Conservation (phyloP, 2,113 vertebrate genomes). For the Crotalus viridis region DNA sequence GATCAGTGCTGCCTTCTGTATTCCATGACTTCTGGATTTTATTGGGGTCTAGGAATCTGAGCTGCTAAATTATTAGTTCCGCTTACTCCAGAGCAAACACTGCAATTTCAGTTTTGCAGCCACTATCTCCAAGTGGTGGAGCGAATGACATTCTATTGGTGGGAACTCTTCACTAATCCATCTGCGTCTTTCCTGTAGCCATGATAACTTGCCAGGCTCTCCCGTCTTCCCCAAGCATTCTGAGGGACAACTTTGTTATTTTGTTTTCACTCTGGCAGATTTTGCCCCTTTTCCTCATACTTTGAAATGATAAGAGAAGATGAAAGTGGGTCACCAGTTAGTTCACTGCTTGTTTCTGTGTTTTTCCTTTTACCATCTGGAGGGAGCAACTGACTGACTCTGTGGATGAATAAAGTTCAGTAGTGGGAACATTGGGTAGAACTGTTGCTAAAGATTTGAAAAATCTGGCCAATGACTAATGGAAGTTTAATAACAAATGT, state of each 20-base stretch:
- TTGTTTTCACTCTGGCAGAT: neutral
- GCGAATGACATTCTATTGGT: neutral
- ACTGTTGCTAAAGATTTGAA: neutral
- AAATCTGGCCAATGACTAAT: neutral
- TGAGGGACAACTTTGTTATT: neutral
- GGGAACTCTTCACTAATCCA: neutral
- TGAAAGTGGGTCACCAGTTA: neutral
- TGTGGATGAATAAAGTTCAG: neutral
- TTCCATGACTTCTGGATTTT: neutral
- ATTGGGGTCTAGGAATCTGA: neutral
- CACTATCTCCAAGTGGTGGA: neutral
- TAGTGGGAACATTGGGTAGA: neutral
- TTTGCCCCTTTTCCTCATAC: neutral
- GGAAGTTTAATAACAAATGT: neutral
- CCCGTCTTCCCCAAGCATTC: neutral
- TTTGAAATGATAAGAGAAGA: neutral
- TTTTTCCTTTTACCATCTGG: neutral
- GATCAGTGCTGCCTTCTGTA: neutral
- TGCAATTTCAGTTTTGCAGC: neutral
- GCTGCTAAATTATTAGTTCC: neutral
- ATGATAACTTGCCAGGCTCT: neutral
- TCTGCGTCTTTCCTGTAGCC: neutral
- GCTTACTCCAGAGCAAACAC: neutral
- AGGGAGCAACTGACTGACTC: neutral
- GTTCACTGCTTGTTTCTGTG: neutral